Base-by-base conservation (phyloP, 2,797 vertebrate species). In the Oryzias dopingdopingensis region DNA sequence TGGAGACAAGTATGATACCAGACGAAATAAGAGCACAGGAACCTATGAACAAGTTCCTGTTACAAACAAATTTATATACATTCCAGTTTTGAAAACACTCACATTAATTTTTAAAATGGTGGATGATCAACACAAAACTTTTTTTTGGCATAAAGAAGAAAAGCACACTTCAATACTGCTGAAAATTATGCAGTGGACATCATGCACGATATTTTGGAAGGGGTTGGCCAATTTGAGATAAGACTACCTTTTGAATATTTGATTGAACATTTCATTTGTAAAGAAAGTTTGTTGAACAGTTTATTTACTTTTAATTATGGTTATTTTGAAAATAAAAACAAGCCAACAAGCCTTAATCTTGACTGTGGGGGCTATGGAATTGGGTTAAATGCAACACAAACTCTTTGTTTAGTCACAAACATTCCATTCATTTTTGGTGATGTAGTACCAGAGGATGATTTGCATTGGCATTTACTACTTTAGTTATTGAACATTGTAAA, bases 171-270 rank as follows among this genome's bases (percentile, higher is more conserved):
- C 42, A 56, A 42, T 17, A n/a, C 10, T 23, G 37, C 29, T 0
- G 56, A 52, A 5, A 71, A 65, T 6, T 52, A 44, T 58, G 49
- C 50, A 43, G 49, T 61, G 23, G 65, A 73, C 7, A 67, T 67
- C 22, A 65, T 64, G 60, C 49, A 52, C 37, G 60, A 65, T 6
- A 65, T 74, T 46, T 65, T 74, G 40, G 52, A 74, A 47, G 56
- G 60, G 7, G 40, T 57, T 57, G 56, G 52, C 37, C 52, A 69
- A 37, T 62, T 24, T 62, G 57, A 74, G 18, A 22, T 65, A 18
- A 65, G 18, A 51, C 1, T 56, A 0, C 44, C 65, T 0, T 53
- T 74, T 56, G 2, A 6, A 6, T 46, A 62, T 58, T 53, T 58
- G 18, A 51, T 53, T 58, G 18, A 51, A 41, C 40, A 69, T 52